phyloP scores from a whole-genome alignment of 2,888 invertebrate genomes.

The Harpalus rufipes region DNA sequence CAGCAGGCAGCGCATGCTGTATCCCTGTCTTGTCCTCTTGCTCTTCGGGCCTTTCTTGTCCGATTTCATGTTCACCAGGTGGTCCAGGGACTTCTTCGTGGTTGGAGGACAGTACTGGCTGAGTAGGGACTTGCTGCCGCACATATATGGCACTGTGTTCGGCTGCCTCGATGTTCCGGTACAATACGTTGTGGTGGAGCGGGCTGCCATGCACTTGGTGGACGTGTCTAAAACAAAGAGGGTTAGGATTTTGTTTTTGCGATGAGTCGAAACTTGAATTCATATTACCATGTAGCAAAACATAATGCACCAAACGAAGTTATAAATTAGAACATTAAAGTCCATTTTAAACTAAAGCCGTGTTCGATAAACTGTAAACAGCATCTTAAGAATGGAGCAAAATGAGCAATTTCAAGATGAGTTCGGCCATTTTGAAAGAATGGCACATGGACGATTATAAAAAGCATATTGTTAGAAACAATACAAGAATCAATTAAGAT shows the following conservation, averaged over 20 bases:
- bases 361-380: too few species aligned
- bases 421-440: too few species aligned
- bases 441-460: too few species aligned
- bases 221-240: constrained; percentile 76
- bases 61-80: constrained; percentile 74
- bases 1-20: constrained; percentile 79
- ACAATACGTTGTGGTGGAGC: constrained; percentile 80
- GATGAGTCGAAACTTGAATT: too few species aligned
- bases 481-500: too few species aligned
- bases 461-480: too few species aligned
- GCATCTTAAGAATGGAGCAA: too few species aligned
- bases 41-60: constrained; percentile 75
- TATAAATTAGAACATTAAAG: too few species aligned
- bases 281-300: too few species aligned
- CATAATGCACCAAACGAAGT: too few species aligned
- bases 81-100: not conserved
- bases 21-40: constrained; percentile 78
- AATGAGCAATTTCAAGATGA: too few species aligned
- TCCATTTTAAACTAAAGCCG: too few species aligned
- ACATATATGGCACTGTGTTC: constrained; percentile 68
- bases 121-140: constrained; percentile 67
- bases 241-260: not conserved
- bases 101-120: constrained; percentile 69
- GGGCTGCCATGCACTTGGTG: constrained; percentile 78
- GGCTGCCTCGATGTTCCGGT: constrained; percentile 78